Base-by-base conservation (phyloP, 2,113 vertebrate genomes). In the Platysternon megacephalum region DNA sequence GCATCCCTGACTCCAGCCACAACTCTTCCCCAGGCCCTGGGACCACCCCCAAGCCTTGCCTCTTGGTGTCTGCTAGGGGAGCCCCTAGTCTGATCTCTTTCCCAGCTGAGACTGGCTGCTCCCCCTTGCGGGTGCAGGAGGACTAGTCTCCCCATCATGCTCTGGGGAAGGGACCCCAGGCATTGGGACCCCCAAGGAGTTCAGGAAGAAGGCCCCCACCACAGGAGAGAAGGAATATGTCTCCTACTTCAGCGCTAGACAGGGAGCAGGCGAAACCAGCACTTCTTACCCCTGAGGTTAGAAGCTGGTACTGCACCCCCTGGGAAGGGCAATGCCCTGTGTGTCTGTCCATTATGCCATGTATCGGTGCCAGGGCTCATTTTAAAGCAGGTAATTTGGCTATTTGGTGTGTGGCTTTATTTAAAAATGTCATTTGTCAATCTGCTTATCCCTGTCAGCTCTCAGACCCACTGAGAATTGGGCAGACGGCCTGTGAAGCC, bases 161-260 rank as follows among this genome's bases (percentile, higher is more conserved):
- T 74, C n/a, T 74, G 21, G 39, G 72, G 39, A 74, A 74, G 72
- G 39, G 29, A 13, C 32, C 35, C 32, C 29, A 65, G 61, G 61
- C 32, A 65, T 14, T 17, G 32, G 32, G 61, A 65, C 11, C 26
- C 56, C 12, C 1, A 13, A 28, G 74, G 42, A 28, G 24, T 44
- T 29, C 39, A 24, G 6, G 42, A 78, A 46, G 7, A 29, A 32
- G 28, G 16, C 44, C 76, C 46, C 24, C 14, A 49, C 8, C 13
- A 14, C 13, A 28, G 28, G 44, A 17, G 14, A 48, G 44, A 83
- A 90, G 85, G 49, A 65, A 53, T 21, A n/a, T 0, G 0, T 78
- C 0, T 2, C 42, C 79, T 81, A 82, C 46, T 68, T 72, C 46
- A 49, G 44, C 28, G 8, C 26, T 10, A 49, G 76, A 9, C 46